Conservation (phyloP, 1,140 invertebrate species). For the Drosophila biarmipes region DNA sequence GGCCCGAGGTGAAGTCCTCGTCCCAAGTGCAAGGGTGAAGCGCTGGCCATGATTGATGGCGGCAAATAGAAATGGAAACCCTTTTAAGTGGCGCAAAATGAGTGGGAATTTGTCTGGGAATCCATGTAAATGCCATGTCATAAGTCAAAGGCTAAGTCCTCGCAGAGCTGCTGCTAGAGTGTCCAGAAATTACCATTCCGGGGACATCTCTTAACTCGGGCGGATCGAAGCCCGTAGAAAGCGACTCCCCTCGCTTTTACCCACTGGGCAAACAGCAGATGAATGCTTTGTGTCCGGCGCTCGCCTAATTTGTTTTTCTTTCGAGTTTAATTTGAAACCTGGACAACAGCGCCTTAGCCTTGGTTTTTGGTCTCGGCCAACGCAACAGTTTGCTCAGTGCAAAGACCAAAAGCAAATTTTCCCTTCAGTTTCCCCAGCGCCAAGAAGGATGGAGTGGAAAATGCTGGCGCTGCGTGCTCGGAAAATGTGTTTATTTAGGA, state of each 20-base stretch:
- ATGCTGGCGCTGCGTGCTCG: slow-evolving; percentile 66
- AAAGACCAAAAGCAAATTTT: slow-evolving; percentile 67
- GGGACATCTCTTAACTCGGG: slow-evolving; percentile 38
- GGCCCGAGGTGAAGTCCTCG: neutral
- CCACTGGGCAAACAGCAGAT: slow-evolving; percentile 63
- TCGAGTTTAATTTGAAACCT: slow-evolving; percentile 80
- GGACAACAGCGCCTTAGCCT: slow-evolving; percentile 35
- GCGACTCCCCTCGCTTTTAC: neutral
- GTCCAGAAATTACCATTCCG: slow-evolving; percentile 35
- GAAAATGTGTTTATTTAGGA: slow-evolving; percentile 82
- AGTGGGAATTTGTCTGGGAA: slow-evolving; percentile 30
- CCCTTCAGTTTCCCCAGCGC: slow-evolving; percentile 24
- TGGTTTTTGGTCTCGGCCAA: slow-evolving; percentile 30
- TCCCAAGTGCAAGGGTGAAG: slow-evolving; percentile 1
- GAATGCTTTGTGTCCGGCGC: slow-evolving; percentile 75
- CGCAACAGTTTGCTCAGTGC: slow-evolving; percentile 69
- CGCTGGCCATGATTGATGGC: slow-evolving; percentile 13
- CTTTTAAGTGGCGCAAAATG: neutral
- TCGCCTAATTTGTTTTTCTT: slow-evolving; percentile 80
- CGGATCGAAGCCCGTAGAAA: neutral
- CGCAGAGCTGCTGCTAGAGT: neutral
- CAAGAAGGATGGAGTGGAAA: slow-evolving; percentile 19
- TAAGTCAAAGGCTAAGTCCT: slow-evolving; percentile 25
- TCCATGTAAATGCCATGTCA: slow-evolving; percentile 17
- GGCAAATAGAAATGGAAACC: neutral